Evolutionary conservation across 2,888 invertebrate genomes (phyloP), one percentile per base, ranked within the genome.

Genomic region (Operophtera brumata): DNA sequence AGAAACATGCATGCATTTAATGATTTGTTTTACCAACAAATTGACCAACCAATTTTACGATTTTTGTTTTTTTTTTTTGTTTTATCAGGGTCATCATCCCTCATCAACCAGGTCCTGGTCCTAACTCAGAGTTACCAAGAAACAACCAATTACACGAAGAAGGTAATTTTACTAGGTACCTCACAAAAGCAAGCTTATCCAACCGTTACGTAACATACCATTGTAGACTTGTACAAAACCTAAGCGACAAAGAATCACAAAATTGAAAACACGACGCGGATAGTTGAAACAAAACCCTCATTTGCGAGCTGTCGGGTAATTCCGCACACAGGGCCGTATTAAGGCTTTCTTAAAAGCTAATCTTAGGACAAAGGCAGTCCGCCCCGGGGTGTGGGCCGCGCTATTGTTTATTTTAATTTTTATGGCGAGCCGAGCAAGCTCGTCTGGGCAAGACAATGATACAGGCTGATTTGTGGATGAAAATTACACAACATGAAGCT

Each of bases 321-420:
- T 44, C 28, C 28, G 53, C 47, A 60, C 61, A 65, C 63, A 63
- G 63, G 54, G 59, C 53, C 37, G 63, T 57, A 65, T 66, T 65
- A 63, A 63, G 77, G 77, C 78, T 84, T 86, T 85, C 86, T 88
- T 87, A 83, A 84, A 78, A 84, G 84, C 87, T 88, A 89, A 88
- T 89, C 88, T 89, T 83, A 88, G 83, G 80, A 89, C 89, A 89
- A 89, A 82, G 88, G 78, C 78, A 66, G 69, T 64, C 66, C 65
- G 81, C 87, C 84, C 68, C 69, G 67, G 75, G 86, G 83, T 86
- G 78, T 88, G 79, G 88, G 86, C 77, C 86, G 86, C 77, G 73
- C 77, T 74, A 78, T 88, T 88, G 88, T 88, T 87, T 88, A 83
- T 88, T 88, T 88, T 86, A 88, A 86, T 88, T 87, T 88, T 88